Base-by-base conservation (phyloP, 2,888 invertebrate species). In the Heliconius cydno region DNA sequence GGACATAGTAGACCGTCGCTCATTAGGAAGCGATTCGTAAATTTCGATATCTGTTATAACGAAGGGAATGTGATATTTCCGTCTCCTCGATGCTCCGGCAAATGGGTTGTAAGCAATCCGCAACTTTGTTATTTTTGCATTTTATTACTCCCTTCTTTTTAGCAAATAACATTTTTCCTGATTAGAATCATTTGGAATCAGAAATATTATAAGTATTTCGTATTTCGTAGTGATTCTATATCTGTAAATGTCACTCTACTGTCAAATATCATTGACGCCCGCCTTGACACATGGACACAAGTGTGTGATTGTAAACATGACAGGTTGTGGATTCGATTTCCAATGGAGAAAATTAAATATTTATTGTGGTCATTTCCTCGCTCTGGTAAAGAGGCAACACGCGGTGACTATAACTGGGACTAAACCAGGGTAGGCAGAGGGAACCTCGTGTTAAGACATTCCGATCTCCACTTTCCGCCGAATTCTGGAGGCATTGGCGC, bases 61-160 rank as follows among this genome's bases (percentile, higher is more conserved):
- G 74, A 78, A 60, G 68, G 78, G 63, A 78, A 78, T 74, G 60
- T 68, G 74, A 78, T 78, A 78, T 68, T 75, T 78, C 74, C 78
- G 67, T 67, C 67, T 78, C 74, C 67, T 60, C 41, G 68, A 57
- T 25, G 73, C 74, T 46, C 38, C 74, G 46, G 41, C 74, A 80
- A 80, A 77, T 80, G 77, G 80, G 67, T 74, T 80, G 80, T 63
- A 74, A 80, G 67, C 73, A 74, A 80, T 60, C 72, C 72, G 34
- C n/a, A 57, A 73, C n/a, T 57, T 28, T 34, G 57, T 73, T 73
- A 73, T 73, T 73, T 57, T 73, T 73, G 72, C 34, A 34, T 57
- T 73, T 30, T 57, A 71, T 34, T 30, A n/a, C 38, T 22, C 22
- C 3, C 34, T 28, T n/a, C 13, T 57, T n/a, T 34, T n/a, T 57